These are phyloP conservation scores for Bufotes viridis DNA, from an alignment of 2,797 vertebrate genomes.

Conservation along the genomic window DNA sequence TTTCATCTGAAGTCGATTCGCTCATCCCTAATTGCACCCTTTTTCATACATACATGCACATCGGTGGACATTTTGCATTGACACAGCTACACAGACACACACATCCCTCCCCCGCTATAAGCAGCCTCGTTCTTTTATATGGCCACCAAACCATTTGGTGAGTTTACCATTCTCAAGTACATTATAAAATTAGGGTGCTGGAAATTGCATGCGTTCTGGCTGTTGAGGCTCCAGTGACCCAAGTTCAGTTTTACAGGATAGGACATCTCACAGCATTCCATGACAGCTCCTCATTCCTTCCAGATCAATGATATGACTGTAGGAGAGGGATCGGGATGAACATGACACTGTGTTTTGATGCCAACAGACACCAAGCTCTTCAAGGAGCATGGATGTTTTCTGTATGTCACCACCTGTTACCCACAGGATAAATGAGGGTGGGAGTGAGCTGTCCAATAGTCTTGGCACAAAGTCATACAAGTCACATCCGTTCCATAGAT, in stretches of 20 bases:
- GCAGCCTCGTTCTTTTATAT: background rate
- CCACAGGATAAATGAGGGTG: slow-evolving; percentile 46
- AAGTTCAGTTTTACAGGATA: slow-evolving; percentile 28
- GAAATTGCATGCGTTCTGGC: background rate
- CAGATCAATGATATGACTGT: slow-evolving; percentile 46
- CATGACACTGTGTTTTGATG: slow-evolving; percentile 46
- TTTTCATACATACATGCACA: no score
- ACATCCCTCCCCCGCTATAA: no score
- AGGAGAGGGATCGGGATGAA: slow-evolving; percentile 23
- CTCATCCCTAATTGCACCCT: no score
- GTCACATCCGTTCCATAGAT: slow-evolving; percentile 44
- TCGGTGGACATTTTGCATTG: no score
- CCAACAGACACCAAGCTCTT: slow-evolving; percentile 38
- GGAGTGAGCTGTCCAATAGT: slow-evolving; percentile 31
- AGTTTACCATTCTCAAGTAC: no score
- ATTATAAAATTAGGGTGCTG: background rate
- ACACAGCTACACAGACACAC: no score
- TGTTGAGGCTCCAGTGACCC: slow-evolving; percentile 23
- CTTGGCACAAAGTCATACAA: slow-evolving; percentile 28
- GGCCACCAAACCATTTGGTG: no score
- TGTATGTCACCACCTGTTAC: slow-evolving; percentile 57
- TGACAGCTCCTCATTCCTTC: slow-evolving; percentile 55
- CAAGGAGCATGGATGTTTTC: slow-evolving; percentile 36
- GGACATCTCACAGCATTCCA: slow-evolving; percentile 34
- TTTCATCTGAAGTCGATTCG: no score